Percentiles rank a stretch among this genome's conserved stretches.
Evolutionary conservation across 2,113 vertebrate species (phyloP).

Genomic region (Triplophysa dalaica): DNA sequence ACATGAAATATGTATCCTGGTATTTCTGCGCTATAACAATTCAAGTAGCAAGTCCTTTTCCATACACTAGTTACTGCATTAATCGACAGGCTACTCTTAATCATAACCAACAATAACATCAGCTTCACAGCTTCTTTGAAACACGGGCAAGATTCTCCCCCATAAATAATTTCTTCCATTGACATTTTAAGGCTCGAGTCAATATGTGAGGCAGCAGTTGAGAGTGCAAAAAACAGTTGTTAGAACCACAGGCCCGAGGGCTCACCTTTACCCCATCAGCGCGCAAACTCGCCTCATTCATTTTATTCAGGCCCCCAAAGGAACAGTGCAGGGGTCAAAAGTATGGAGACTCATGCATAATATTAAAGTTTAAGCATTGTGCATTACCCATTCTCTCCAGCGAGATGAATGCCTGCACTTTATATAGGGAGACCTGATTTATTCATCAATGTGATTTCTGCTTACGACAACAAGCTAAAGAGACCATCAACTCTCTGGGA

Average conservation of each 20-base stretch:
- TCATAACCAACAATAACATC: neutral
- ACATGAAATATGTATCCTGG: neutral
- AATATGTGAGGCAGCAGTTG: conserved; percentile 7
- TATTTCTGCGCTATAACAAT: neutral
- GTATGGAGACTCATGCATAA: conserved; percentile 25
- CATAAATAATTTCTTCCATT: neutral
- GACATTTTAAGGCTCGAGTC: neutral
- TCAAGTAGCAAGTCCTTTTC: neutral
- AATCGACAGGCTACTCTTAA: neutral
- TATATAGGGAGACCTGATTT: neutral
- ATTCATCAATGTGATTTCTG: conserved; percentile 24
- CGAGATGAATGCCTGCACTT: conserved; percentile 8
- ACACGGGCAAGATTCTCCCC: neutral
- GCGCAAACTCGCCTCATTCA: conserved; percentile 1
- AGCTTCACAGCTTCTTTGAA: neutral
- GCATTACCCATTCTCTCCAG: conserved; percentile 9
- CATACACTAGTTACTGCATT: neutral
- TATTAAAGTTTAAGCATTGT: neutral
- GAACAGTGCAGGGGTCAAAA: conserved; percentile 7
- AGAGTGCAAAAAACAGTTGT: conserved; percentile 9
- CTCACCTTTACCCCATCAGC: conserved; percentile 15
- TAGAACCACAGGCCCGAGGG: neutral
- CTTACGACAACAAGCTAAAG: conserved; percentile 6
- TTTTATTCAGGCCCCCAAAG: neutral
- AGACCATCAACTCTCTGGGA: neutral